Conservation (phyloP, 2,888 invertebrate genomes). For the Alcis repandata region DNA sequence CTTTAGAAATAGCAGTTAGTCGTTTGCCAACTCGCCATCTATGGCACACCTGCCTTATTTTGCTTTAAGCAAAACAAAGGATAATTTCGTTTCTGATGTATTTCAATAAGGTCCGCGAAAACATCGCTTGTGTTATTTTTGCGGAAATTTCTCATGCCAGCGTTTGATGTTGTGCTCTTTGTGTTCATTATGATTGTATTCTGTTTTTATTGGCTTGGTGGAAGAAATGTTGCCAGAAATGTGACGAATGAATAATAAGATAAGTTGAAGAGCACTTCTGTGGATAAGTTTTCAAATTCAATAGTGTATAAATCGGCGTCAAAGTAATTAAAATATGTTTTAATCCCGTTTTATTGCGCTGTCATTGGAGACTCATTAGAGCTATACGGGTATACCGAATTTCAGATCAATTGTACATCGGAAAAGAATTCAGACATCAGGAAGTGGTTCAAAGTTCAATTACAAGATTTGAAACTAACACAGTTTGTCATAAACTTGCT, state of each 20-base stretch:
- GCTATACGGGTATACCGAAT: no score
- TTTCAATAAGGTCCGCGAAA: constrained; percentile 14
- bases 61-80: constrained; percentile 4
- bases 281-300: background rate
- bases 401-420: no score
- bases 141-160: background rate
- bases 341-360: no score
- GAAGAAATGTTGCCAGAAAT: background rate
- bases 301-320: no score
- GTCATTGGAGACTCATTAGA: no score
- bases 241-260: background rate
- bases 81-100: constrained; percentile 10
- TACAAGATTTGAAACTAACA: no score
- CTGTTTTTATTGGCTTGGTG: constrained; percentile 7
- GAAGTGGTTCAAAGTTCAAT: no score
- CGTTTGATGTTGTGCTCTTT: constrained; percentile 19
- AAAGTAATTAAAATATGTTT: no score
- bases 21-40: no score
- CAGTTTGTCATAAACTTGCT: no score
- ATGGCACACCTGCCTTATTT: background rate
- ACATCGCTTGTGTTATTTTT: constrained; percentile 22
- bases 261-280: background rate
- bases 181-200: constrained; percentile 9
- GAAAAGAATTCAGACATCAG: no score
- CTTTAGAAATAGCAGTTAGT: no score